Evolutionary conservation across 92 coral and sea anemone genomes (phyloP).

Genomic region (Scolanthus callimorphus): DNA sequence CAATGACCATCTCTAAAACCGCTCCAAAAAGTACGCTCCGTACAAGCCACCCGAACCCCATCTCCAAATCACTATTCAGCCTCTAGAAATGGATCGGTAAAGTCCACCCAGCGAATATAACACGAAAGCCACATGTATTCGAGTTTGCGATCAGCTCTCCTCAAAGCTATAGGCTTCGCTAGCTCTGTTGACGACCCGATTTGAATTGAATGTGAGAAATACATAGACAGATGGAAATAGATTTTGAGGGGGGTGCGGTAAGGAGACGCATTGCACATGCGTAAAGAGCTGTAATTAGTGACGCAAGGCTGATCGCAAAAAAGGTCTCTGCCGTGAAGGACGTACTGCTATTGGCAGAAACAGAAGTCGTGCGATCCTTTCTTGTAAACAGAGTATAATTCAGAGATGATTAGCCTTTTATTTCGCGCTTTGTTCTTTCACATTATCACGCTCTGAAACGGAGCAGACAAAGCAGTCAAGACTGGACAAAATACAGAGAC

Average conservation of each 20-base stretch:
- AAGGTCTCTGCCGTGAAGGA: too few species aligned
- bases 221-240: constrained; percentile 68
- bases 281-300: constrained; percentile 22
- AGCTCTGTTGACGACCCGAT: constrained; percentile 45
- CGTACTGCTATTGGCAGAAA: too few species aligned
- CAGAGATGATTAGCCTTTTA: too few species aligned
- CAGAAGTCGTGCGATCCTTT: too few species aligned
- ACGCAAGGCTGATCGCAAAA: neutral
- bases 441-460: too few species aligned
- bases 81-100: constrained; percentile 48
- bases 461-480: too few species aligned
- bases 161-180: too few species aligned
- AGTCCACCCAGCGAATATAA: constrained; percentile 28
- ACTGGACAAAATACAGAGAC: too few species aligned
- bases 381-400: too few species aligned
- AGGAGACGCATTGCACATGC: constrained; percentile 68
- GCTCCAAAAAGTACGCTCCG: constrained; percentile 65
- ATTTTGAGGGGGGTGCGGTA: constrained; percentile 84
- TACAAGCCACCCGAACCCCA: constrained; percentile 61
- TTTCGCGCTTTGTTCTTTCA: too few species aligned
- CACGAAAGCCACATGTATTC: constrained; percentile 64
- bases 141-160: too few species aligned
- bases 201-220: constrained; percentile 34
- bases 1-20: constrained; percentile 55
- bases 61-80: constrained; percentile 43